Percentiles rank a stretch among this genome's conserved stretches.
Evolutionary conservation across 2,113 vertebrate species (phyloP).

Genomic region (Elachura formosa): DNA sequence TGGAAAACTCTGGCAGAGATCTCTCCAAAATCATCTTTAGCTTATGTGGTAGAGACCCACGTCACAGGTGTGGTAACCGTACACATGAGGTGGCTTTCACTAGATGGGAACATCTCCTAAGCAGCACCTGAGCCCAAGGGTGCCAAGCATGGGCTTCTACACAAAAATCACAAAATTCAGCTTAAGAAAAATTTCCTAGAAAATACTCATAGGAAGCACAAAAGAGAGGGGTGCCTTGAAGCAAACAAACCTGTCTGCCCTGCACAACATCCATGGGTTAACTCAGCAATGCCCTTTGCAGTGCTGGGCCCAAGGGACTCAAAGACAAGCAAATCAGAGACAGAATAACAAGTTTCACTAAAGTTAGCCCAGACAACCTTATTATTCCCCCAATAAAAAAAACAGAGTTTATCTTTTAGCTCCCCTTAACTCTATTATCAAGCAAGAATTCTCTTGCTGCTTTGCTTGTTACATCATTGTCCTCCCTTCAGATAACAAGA

Average conservation of each 20-base stretch:
- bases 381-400: not conserved
- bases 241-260: not conserved
- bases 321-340: not conserved
- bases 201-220: not conserved
- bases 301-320: not conserved
- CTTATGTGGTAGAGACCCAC: fast-evolving
- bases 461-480: constrained; percentile 41
- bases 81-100: not conserved
- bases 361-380: not conserved
- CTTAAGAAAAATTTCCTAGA: not conserved
- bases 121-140: not conserved
- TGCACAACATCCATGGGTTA: not conserved
- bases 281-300: not conserved
- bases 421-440: constrained; percentile 40
- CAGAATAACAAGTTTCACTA: not conserved
- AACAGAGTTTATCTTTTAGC: not conserved
- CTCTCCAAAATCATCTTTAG: not conserved
- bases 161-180: not conserved
- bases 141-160: not conserved
- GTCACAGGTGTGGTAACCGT: not conserved
- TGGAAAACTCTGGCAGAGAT: not conserved
- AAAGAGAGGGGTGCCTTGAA: not conserved
- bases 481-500: constrained; percentile 42
- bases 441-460: constrained; percentile 32
- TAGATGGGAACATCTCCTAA: fast-evolving